A percentile compares a stretch with the other conserved stretches of the same genome.
phyloP scores from a whole-genome alignment of 2,888 invertebrate species.

The Caenorhabditis doughertyi region DNA sequence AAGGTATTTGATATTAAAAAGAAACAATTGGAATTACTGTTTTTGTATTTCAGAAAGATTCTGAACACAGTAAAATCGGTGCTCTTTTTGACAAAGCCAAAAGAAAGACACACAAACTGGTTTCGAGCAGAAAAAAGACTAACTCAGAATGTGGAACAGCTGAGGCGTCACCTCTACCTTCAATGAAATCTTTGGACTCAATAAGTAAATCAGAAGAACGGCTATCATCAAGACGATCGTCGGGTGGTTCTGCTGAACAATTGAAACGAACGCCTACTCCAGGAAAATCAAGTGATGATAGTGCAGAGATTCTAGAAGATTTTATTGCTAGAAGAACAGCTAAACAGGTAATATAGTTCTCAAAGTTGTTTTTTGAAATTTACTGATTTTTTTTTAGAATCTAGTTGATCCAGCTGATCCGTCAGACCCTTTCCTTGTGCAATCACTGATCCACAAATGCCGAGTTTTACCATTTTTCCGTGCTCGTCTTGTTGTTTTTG shows the following conservation, averaged over 20 bases:
- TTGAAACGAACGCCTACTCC: slow-evolving; percentile 11
- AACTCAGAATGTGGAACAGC: slow-evolving; percentile 48
- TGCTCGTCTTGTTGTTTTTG: slow-evolving; percentile 66
- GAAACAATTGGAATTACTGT: neutral
- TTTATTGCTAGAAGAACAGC: neutral
- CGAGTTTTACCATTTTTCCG: slow-evolving; percentile 73
- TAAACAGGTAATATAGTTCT: slow-evolving; percentile 7
- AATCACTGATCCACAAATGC: slow-evolving; percentile 66
- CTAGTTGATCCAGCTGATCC: slow-evolving; percentile 48
- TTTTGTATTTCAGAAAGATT: slow-evolving; percentile 53
- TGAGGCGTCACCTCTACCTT: slow-evolving; percentile 36
- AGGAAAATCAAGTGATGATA: slow-evolving; percentile 18
- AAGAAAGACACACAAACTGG: slow-evolving; percentile 67
- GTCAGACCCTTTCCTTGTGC: slow-evolving; percentile 59
- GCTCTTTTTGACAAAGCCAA: slow-evolving; percentile 74
- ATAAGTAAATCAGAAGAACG: slow-evolving; percentile 47
- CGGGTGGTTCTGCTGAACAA: slow-evolving; percentile 36
- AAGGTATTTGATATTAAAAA: neutral
- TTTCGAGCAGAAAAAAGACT: slow-evolving; percentile 65
- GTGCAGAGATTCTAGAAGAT: slow-evolving; percentile 9
- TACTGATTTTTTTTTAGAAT: neutral
- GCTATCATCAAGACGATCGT: slow-evolving; percentile 39
- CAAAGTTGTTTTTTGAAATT: neutral
- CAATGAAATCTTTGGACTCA: slow-evolving; percentile 49
- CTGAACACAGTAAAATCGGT: slow-evolving; percentile 69